Percentiles rank a stretch among this genome's conserved stretches.
These are phyloP conservation scores for Cacoxenus indagator DNA, from an alignment of 2,888 invertebrate genomes.

Conservation along the genomic window DNA sequence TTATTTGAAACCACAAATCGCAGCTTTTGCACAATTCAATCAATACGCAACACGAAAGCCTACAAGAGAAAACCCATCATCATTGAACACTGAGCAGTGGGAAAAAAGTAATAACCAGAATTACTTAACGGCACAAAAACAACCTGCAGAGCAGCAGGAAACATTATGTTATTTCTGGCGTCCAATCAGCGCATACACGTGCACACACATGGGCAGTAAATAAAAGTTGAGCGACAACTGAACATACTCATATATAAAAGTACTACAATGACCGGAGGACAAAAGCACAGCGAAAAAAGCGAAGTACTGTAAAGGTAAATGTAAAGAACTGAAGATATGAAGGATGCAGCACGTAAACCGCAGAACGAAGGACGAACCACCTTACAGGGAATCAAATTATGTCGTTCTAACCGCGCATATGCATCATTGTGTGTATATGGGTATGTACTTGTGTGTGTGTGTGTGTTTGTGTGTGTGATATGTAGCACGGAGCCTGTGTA, in stretches of 20 bases:
- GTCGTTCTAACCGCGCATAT: background rate
- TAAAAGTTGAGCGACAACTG: background rate
- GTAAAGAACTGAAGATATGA: background rate
- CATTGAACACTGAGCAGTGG: background rate
- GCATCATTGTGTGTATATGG: background rate
- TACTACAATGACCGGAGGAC: no score
- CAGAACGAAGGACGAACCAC: background rate
- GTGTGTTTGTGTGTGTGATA: background rate
- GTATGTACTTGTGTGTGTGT: background rate
- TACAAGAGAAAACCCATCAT: background rate
- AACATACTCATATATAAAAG: no score
- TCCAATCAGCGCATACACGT: no score
- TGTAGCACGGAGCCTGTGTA: background rate
- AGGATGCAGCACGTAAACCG: background rate
- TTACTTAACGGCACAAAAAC: no score
- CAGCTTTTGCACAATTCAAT: no score
- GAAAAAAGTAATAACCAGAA: no score
- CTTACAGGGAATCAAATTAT: slow-evolving; percentile 17
- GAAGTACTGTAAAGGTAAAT: no score
- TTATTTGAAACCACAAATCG: no score
- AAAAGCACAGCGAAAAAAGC: no score
- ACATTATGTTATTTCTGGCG: no score
- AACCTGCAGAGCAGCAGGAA: no score
- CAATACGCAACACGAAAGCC: background rate
- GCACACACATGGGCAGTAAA: no score